phyloP scores from a whole-genome alignment of 2,113 vertebrate genomes.

The Pseudonaja textilis region DNA sequence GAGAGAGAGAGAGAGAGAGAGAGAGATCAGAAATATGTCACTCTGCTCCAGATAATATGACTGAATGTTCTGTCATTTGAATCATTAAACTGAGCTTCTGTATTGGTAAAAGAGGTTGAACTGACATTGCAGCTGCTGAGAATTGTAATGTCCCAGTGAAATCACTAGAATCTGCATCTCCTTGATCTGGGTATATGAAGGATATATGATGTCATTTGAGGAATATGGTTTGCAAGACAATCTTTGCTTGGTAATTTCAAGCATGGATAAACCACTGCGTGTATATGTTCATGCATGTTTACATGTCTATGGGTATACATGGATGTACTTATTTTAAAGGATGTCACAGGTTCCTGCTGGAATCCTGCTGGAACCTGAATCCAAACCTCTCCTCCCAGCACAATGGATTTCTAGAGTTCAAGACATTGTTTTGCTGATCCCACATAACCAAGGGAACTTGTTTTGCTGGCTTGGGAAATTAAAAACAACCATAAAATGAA shows the following conservation, averaged over 20 bases:
- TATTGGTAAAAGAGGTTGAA: slow-evolving; percentile 35
- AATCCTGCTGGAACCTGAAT: neutral
- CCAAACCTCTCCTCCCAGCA: rapidly evolving
- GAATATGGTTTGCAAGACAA: slow-evolving; percentile 15
- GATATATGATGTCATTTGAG: slow-evolving; percentile 28
- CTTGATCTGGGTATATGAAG: slow-evolving; percentile 25
- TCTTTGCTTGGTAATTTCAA: neutral
- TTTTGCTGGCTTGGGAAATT: neutral
- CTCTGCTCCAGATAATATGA: slow-evolving; percentile 53
- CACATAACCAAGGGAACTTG: neutral
- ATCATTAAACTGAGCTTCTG: slow-evolving; percentile 55
- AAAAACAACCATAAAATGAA: neutral
- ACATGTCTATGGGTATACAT: neutral
- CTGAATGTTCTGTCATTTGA: slow-evolving; percentile 56
- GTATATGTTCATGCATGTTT: neutral
- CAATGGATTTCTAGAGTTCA: neutral
- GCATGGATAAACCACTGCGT: neutral
- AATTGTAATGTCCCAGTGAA: slow-evolving; percentile 54
- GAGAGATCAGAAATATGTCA: slow-evolving; percentile 31
- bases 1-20: too few species aligned
- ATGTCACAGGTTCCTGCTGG: rapidly evolving
- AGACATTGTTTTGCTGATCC: neutral
- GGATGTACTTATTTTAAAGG: neutral
- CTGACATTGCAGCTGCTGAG: slow-evolving; percentile 55
- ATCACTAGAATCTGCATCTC: slow-evolving; percentile 47